A percentile compares a stretch with the other conserved stretches of the same genome.
These are phyloP conservation scores for Blastomussa wellsi DNA, from an alignment of 92 coral and sea anemone species.

Conservation along the genomic window DNA sequence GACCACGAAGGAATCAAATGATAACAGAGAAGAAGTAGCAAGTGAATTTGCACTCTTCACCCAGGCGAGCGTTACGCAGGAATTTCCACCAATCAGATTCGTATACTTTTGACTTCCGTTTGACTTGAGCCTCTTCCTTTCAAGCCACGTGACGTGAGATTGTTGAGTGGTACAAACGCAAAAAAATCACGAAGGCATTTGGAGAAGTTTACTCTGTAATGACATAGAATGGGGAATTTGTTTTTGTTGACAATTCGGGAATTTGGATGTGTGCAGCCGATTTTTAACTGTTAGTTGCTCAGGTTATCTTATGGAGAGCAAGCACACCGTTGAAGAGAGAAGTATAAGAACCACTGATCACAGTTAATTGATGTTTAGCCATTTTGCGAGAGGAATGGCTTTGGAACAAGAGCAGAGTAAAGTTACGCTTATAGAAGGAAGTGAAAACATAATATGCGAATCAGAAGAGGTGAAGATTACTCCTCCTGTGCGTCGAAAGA, in stretches of 20 bases:
- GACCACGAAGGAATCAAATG: background rate
- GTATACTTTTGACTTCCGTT: slow-evolving; percentile 28
- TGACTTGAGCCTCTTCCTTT: slow-evolving; percentile 10
- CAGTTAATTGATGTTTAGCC: slow-evolving; percentile 10
- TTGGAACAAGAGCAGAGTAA: slow-evolving; percentile 17
- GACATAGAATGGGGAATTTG: background rate
- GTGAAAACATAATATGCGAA: background rate
- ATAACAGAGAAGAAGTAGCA: background rate
- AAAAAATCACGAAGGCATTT: background rate
- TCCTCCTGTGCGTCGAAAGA: slow-evolving; percentile 45
- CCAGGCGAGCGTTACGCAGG: background rate
- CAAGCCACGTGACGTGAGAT: slow-evolving; percentile 25
- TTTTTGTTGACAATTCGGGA: slow-evolving; percentile 5
- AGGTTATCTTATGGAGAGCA: background rate
- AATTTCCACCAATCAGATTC: slow-evolving; percentile 33
- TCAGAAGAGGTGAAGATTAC: slow-evolving; percentile 32
- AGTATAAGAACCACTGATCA: slow-evolving; percentile 3
- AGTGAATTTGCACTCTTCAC: background rate
- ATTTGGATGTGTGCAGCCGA: background rate
- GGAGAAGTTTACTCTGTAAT: background rate
- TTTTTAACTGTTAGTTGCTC: background rate
- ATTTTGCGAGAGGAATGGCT: slow-evolving; percentile 35
- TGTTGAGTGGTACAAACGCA: background rate
- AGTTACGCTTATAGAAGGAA: background rate
- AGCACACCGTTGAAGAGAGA: background rate